phyloP scores from a whole-genome alignment of 2,797 vertebrate genomes.

The Crotalus adamanteus region DNA sequence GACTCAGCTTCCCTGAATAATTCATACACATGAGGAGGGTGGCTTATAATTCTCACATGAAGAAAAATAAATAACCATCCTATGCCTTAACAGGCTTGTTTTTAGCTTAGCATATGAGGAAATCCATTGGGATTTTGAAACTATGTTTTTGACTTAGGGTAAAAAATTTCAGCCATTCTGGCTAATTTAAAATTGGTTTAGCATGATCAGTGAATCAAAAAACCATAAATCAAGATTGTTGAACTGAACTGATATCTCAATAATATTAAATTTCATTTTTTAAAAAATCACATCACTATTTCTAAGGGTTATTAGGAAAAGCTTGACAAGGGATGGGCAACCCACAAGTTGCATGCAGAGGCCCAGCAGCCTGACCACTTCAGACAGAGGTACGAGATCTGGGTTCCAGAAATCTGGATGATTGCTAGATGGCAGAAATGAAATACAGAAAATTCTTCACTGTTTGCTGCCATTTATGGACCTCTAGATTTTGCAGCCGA shows the following conservation, averaged over 20 bases:
- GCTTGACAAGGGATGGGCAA: background rate
- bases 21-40: background rate
- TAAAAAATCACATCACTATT: background rate
- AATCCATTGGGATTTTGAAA: background rate
- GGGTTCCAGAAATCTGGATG: background rate
- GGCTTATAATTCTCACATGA: background rate
- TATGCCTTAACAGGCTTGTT: background rate
- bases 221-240: background rate
- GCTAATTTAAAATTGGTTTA: background rate
- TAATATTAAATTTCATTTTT: background rate
- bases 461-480: background rate
- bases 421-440: background rate
- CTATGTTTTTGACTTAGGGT: background rate
- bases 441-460: background rate
- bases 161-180: background rate
- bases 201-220: background rate
- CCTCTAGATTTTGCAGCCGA: background rate
- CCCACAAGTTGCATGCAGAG: background rate
- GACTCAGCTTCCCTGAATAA: background rate
- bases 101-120: background rate
- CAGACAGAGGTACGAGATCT: background rate
- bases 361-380: background rate
- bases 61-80: background rate
- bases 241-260: background rate
- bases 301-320: background rate